Evolutionary conservation across 2,113 vertebrate species (phyloP).

Genomic region (Datnioides undecimradiatus): DNA sequence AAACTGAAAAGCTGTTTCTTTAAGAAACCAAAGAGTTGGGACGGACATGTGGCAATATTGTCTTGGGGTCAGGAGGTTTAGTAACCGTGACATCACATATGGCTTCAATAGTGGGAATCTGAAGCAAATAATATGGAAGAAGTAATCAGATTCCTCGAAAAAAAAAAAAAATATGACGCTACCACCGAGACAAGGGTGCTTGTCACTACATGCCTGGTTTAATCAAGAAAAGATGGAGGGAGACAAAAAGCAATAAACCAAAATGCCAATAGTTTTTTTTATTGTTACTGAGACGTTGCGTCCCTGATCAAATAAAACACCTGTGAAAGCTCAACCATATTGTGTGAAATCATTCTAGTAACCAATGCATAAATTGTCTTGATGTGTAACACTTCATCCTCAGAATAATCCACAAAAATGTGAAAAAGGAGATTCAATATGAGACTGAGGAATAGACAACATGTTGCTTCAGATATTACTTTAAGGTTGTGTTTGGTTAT

Average conservation of each 20-base stretch:
- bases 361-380: constrained; percentile 23
- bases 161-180: constrained; percentile 12
- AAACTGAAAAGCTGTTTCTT: constrained; percentile 1
- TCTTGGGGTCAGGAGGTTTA: constrained; percentile 18
- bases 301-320: constrained; percentile 69
- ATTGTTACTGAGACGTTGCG: constrained; percentile 53
- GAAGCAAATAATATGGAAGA: constrained; percentile 57
- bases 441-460: background rate
- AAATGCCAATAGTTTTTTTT: constrained; percentile 57
- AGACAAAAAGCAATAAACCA: constrained; percentile 73
- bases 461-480: background rate
- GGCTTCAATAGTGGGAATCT: constrained; percentile 34
- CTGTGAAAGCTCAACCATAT: constrained; percentile 30
- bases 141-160: constrained; percentile 35
- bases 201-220: constrained; percentile 53
- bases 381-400: constrained; percentile 14
- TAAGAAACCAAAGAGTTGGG: background rate
- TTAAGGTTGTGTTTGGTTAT: background rate
- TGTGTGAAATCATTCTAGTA: constrained; percentile 44
- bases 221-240: constrained; percentile 63
- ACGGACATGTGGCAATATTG: constrained; percentile 19
- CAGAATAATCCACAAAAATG: constrained; percentile 6
- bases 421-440: background rate
- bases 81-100: background rate
- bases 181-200: constrained; percentile 20